Evolutionary conservation across 2,797 vertebrate genomes (phyloP).

Genomic region (Sebastes iracundus): DNA sequence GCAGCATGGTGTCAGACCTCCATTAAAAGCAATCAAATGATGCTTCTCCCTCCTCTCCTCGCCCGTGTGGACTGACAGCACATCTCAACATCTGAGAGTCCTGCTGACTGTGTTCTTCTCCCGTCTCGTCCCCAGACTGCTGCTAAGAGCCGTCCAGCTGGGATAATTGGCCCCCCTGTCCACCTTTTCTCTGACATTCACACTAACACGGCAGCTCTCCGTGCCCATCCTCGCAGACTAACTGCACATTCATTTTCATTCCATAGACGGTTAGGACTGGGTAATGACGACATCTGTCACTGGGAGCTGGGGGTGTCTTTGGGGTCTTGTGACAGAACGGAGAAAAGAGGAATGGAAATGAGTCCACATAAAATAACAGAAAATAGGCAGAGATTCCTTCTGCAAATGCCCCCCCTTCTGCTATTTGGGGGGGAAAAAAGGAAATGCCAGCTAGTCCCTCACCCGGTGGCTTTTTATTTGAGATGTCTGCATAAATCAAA

Average conservation of each 20-base stretch:
- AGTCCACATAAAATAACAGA: conserved; percentile 41
- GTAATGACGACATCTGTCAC: conserved; percentile 74
- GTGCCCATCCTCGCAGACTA: conserved; percentile 53
- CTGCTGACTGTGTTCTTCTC: conserved; percentile 63
- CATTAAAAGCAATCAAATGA: conserved; percentile 21
- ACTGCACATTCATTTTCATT: conserved; percentile 69
- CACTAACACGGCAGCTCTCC: conserved; percentile 49
- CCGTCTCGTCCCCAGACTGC: conserved; percentile 55
- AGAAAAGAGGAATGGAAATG: conserved; percentile 65
- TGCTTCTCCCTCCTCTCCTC: not conserved
- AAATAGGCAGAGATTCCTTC: conserved; percentile 28
- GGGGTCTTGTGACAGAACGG: conserved; percentile 36
- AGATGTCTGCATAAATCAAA: conserved; percentile 31
- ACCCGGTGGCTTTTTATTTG: conserved; percentile 29
- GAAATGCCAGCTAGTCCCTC: conserved; percentile 19
- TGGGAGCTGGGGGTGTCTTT: conserved; percentile 36
- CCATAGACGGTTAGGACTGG: conserved; percentile 46
- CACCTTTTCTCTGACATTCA: conserved; percentile 55
- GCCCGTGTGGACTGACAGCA: conserved; percentile 35
- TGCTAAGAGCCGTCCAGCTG: conserved; percentile 66
- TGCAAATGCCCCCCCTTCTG: not conserved
- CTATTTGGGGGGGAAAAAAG: not conserved
- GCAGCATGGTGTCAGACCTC: conserved; percentile 6
- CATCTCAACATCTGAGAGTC: conserved; percentile 56
- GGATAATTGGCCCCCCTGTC: conserved; percentile 78